A percentile compares a stretch with the other conserved stretches of the same genome.
Evolutionary conservation across 2,113 vertebrate genomes (phyloP).

Genomic region (Lepus europaeus): DNA sequence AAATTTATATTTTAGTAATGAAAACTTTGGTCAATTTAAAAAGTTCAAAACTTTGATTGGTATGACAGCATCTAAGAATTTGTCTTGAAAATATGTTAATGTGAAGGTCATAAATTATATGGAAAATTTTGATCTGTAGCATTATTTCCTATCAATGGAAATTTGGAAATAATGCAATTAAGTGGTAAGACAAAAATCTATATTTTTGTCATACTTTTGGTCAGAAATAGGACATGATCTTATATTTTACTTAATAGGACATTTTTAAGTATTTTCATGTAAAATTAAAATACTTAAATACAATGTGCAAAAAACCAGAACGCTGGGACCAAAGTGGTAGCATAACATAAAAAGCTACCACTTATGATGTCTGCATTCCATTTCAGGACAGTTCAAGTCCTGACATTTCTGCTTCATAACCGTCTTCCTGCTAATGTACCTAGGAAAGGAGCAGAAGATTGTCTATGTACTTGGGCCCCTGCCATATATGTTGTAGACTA

Average conservation of each 20-base stretch:
- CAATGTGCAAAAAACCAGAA: neutral
- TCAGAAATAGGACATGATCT: neutral
- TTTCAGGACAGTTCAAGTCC: no score
- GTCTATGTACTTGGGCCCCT: no score
- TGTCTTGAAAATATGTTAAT: neutral
- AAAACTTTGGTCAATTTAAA: neutral
- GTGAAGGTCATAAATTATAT: neutral
- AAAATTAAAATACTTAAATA: neutral
- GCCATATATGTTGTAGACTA: no score
- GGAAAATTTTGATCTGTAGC: neutral
- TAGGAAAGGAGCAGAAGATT: no score
- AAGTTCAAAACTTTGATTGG: neutral
- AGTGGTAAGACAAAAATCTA: neutral
- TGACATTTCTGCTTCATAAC: no score
- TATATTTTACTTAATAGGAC: neutral
- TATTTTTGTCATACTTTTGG: neutral
- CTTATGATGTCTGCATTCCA: no score
- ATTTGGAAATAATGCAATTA: neutral
- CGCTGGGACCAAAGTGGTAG: neutral
- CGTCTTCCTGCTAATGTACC: no score
- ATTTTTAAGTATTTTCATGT: neutral
- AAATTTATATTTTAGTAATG: neutral
- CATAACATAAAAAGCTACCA: no score
- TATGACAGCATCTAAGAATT: neutral
- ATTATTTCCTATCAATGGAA: neutral